Percentiles rank a stretch among this genome's conserved stretches.
Evolutionary conservation across 2,888 invertebrate genomes (phyloP).

Genomic region (Poecilus cupreus): DNA sequence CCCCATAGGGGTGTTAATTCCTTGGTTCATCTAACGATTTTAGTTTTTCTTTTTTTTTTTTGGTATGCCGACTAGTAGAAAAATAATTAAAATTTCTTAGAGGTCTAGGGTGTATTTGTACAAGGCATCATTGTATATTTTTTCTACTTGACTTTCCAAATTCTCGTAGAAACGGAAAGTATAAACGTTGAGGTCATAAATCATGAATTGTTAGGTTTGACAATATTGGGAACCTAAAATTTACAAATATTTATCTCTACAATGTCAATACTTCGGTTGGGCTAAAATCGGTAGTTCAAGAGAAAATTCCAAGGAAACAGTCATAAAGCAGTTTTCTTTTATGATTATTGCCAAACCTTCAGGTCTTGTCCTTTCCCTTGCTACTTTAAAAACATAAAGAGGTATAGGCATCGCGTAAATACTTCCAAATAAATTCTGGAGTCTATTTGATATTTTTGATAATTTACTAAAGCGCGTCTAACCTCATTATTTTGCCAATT

Average conservation of each 20-base stretch:
- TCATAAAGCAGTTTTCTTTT: slow-evolving; percentile 28
- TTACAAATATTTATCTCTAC: slow-evolving; percentile 21
- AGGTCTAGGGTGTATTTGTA: too few species aligned
- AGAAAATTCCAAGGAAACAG: neutral
- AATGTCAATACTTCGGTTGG: neutral
- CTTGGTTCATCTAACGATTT: too few species aligned
- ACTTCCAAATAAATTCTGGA: too few species aligned
- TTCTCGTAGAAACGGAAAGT: neutral
- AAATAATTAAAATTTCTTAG: neutral
- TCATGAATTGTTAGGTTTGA: neutral
- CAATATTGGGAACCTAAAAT: neutral
- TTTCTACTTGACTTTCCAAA: neutral
- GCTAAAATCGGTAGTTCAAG: neutral
- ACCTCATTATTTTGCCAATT: too few species aligned
- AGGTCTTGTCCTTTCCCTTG: neutral
- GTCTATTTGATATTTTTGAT: too few species aligned
- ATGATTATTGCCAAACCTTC: slow-evolving; percentile 3
- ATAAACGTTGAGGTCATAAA: neutral
- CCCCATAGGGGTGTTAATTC: too few species aligned
- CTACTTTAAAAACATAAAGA: neutral
- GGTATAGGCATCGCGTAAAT: neutral
- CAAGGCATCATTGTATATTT: neutral
- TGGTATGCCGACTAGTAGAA: too few species aligned
- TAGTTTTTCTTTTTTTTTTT: too few species aligned
- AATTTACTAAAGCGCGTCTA: too few species aligned